phyloP scores from a whole-genome alignment of 2,113 vertebrate genomes.

The Nematolebias whitei region DNA sequence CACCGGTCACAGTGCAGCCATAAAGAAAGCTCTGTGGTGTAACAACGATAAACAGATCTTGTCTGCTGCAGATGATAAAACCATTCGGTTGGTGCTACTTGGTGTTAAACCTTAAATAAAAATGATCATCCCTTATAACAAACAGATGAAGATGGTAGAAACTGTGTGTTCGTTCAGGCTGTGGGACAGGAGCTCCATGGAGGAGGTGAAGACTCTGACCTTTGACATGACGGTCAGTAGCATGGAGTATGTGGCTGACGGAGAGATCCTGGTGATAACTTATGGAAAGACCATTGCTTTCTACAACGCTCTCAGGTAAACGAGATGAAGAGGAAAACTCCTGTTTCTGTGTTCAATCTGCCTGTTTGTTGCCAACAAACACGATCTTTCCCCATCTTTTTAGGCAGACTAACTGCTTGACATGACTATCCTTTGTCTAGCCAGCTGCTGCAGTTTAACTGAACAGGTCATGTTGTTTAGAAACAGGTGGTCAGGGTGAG shows the following conservation, averaged over 20 bases:
- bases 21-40: conserved; percentile 97
- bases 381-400: no score
- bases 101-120: no score
- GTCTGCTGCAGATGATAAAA: conserved; percentile 95
- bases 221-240: conserved; percentile 93
- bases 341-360: not conserved
- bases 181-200: conserved; percentile 91
- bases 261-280: conserved; percentile 92
- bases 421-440: no score
- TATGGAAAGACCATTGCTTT: conserved; percentile 95
- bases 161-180: conserved; percentile 79
- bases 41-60: conserved; percentile 94
- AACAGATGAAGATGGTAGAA: no score
- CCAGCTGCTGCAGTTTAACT: no score
- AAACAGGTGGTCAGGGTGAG: no score
- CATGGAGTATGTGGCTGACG: conserved; percentile 95
- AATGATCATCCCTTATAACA: no score
- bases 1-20: conserved; percentile 92
- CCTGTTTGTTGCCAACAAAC: no score
- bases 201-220: conserved; percentile 87
- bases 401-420: no score
- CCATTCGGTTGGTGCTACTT: conserved; percentile 85
- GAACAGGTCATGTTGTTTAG: no score
- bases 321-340: not conserved
- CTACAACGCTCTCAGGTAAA: conserved; percentile 91